These are phyloP conservation scores for Dendroctonus ponderosae DNA, from an alignment of 1,140 invertebrate genomes.

Conservation along the genomic window DNA sequence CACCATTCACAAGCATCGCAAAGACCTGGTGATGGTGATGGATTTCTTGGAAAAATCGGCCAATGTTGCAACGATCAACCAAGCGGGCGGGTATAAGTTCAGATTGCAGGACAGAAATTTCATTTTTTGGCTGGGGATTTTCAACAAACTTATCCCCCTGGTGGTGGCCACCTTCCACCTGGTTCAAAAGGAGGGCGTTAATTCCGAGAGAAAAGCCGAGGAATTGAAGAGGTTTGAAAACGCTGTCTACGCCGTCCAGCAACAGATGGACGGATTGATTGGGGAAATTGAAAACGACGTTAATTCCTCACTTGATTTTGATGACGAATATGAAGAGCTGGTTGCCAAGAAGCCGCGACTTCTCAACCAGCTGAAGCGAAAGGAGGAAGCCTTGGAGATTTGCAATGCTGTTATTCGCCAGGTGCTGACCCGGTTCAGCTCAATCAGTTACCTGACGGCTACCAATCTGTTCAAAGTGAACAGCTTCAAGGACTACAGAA, in stretches of 20 bases:
- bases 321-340: conserved; percentile 11
- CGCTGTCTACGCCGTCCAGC: conserved; percentile 7
- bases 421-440: conserved; percentile 26
- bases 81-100: conserved; percentile 27
- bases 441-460: conserved; percentile 26
- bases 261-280: conserved; percentile 23
- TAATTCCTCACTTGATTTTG: conserved; percentile 9
- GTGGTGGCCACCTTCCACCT: conserved; percentile 22
- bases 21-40: conserved; percentile 20
- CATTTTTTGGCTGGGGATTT: conserved; percentile 32
- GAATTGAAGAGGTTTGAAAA: conserved; percentile 27
- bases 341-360: conserved; percentile 7
- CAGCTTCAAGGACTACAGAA: conserved; percentile 27
- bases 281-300: conserved; percentile 21
- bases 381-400: conserved; percentile 31
- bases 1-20: conserved; percentile 23
- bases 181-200: conserved; percentile 26
- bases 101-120: conserved; percentile 30
- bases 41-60: conserved; percentile 26
- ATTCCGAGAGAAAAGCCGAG: conserved; percentile 19
- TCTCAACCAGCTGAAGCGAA: conserved; percentile 13
- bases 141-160: conserved; percentile 35
- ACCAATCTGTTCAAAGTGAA: conserved; percentile 31
- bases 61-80: conserved; percentile 18
- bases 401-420: conserved; percentile 34